These are phyloP conservation scores for Zoanthus solanderi DNA, from an alignment of 92 coral and sea anemone genomes.

Conservation along the genomic window DNA sequence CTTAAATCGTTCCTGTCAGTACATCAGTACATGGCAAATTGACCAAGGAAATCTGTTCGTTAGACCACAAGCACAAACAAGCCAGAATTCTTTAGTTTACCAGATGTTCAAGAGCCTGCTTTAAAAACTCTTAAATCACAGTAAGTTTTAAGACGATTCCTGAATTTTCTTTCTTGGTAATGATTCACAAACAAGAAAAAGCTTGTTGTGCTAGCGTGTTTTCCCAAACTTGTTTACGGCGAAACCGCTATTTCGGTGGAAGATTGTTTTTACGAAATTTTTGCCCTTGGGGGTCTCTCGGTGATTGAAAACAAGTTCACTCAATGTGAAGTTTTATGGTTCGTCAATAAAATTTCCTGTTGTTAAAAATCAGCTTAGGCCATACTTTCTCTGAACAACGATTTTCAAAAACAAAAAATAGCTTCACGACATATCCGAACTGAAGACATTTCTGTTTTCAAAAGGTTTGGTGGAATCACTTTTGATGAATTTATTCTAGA, in stretches of 20 bases:
- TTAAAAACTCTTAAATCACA: not conserved
- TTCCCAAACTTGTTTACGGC: slow-evolving; percentile 36
- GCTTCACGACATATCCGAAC: slow-evolving; percentile 3
- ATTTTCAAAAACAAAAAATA: not conserved
- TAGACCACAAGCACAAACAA: slow-evolving; percentile 5
- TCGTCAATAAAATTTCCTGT: not conserved
- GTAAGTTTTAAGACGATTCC: not conserved
- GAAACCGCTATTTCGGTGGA: slow-evolving; percentile 10
- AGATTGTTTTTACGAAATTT: slow-evolving; percentile 15
- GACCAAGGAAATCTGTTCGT: slow-evolving; percentile 26
- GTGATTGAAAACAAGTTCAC: slow-evolving; percentile 24
- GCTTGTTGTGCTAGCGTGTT: slow-evolving; percentile 7
- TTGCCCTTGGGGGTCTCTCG: slow-evolving; percentile 40
- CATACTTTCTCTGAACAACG: not conserved
- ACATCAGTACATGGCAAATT: slow-evolving; percentile 26
- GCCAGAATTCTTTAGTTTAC: not conserved
- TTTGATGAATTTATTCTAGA: not conserved
- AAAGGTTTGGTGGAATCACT: slow-evolving; percentile 8
- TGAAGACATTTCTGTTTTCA: slow-evolving; percentile 15
- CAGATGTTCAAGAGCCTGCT: not conserved
- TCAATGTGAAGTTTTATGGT: slow-evolving; percentile 25
- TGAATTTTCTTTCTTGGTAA: not conserved
- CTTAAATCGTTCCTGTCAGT: not conserved
- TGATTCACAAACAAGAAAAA: not conserved
- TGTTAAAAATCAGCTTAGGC: slow-evolving; percentile 9